These are phyloP conservation scores for Hololepta plana DNA, from an alignment of 2,888 invertebrate species.

Conservation along the genomic window DNA sequence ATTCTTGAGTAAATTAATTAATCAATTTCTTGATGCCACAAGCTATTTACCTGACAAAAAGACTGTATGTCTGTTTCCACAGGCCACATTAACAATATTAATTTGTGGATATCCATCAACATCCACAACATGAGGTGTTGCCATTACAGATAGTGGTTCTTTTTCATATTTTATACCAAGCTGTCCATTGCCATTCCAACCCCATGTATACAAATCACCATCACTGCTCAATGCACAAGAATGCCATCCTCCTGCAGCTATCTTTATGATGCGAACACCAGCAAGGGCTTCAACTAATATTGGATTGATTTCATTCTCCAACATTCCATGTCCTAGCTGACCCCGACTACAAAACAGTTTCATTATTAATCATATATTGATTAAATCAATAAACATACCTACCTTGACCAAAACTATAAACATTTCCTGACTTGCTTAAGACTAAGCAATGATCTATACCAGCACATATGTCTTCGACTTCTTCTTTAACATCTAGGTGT, in stretches of 20 bases:
- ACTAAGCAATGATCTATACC: conserved; percentile 69
- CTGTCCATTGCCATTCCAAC: conserved; percentile 80
- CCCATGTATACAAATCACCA: conserved; percentile 81
- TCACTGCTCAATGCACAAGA: conserved; percentile 56
- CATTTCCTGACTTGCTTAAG: conserved; percentile 46
- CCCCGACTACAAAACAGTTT: conserved; percentile 47
- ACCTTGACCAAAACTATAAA: conserved; percentile 73
- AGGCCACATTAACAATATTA: conserved; percentile 35
- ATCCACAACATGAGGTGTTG: conserved; percentile 33
- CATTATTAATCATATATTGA: not conserved
- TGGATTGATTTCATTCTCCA: conserved; percentile 44
- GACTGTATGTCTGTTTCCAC: conserved; percentile 63
- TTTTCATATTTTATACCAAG: conserved; percentile 34
- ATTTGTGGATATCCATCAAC: conserved; percentile 20
- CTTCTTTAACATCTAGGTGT: conserved; percentile 33
- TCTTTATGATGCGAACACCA: conserved; percentile 50
- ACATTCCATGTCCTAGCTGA: conserved; percentile 66
- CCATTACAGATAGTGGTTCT: conserved; percentile 26
- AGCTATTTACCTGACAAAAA: conserved; percentile 34
- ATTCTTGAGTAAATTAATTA: conserved; percentile 4
- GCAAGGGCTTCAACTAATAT: conserved; percentile 51
- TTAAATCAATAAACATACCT: conserved; percentile 35
- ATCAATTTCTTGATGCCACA: conserved; percentile 4
- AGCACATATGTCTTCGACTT: conserved; percentile 45
- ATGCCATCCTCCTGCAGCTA: conserved; percentile 79